Evolutionary conservation across 30 jellyfish, hydroid and myxozoan genomes (phyloP), one percentile per base, ranked within the genome.

Genomic region (Aurelia sp.): DNA sequence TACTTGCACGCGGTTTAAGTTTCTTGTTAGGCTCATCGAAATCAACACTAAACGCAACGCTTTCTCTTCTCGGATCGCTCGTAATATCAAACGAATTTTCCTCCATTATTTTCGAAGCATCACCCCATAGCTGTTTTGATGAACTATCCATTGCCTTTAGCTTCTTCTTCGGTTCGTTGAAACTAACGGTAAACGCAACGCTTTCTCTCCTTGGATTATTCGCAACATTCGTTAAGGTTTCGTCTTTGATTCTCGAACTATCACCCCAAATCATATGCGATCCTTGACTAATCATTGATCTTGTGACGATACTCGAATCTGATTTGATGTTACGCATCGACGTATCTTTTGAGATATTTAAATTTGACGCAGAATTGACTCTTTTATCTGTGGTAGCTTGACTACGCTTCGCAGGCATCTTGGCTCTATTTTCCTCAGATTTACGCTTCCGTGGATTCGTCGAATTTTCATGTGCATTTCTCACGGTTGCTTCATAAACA

Each of bases 251-350:
- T 35, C 66, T 30, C 22, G 82, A 41, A 10, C 72, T 35, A 55
- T 71, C 85, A 22, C 93, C 93, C 93, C 93, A 84, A 18, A 84
- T 73, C 86, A 84, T 84, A 12, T 73, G 44, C 55, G 93, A 58
- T 11, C 87, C 87, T 22, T 84, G 86, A 16, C 47, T 44, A 22
- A 84, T 10, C 93, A 72, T 84, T 27, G 93, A 62, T 31, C 93
- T 76, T 5, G 87, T 84, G 13, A 31, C 62, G 50, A 84, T 71
- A 58, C 48, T 71, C 33, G 93, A 84, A 76, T 84, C 93, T 3
- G 93, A 84, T 63, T 84, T 84, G 55, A 84, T 87, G 21, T 74
- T 19, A 13, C 85, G 78, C 44, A 37, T 66, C 22, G 83, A 31
- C 0, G 51, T 18, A 53, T 66, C 82, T 20, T 52, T 80, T 21